Evolutionary conservation across 2,797 vertebrate genomes (phyloP).

Genomic region (Silurus lanzhouensis): DNA sequence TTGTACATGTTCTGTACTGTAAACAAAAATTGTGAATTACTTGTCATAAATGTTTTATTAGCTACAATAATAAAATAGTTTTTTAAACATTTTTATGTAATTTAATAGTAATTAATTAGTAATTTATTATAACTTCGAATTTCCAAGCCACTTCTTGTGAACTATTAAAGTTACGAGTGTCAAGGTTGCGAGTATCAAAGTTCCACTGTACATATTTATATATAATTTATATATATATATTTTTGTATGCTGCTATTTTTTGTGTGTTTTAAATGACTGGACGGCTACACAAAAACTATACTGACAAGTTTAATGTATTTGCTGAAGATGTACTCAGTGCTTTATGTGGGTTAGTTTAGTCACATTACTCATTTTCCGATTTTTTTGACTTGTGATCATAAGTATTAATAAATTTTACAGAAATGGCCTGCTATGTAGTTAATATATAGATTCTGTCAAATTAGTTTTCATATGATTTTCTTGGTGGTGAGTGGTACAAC

Average conservation of each 20-base stretch:
- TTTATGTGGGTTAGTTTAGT: not conserved
- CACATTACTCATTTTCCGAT: not conserved
- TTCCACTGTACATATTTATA: too few relatives aligned
- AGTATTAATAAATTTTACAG: not conserved
- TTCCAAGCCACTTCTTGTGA: too few relatives aligned
- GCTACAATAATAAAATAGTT: too few relatives aligned
- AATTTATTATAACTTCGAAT: too few relatives aligned
- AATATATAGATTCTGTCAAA: not conserved
- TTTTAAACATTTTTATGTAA: too few relatives aligned
- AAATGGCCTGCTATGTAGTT: not conserved
- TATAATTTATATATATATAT: too few relatives aligned
- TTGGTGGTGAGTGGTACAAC: not conserved
- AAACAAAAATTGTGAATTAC: too few relatives aligned
- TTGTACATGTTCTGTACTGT: too few relatives aligned
- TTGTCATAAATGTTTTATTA: too few relatives aligned
- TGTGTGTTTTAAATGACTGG: not conserved
- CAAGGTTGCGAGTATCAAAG: too few relatives aligned
- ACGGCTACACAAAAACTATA: not conserved
- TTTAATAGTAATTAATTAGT: too few relatives aligned
- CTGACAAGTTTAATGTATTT: not conserved
- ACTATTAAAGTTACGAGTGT: too few relatives aligned
- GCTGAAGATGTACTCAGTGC: not conserved
- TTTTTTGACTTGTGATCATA: not conserved
- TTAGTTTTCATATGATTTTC: not conserved
- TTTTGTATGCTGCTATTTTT: not conserved